phyloP scores from a whole-genome alignment of 2,113 vertebrate species.

The Crotalus viridis region DNA sequence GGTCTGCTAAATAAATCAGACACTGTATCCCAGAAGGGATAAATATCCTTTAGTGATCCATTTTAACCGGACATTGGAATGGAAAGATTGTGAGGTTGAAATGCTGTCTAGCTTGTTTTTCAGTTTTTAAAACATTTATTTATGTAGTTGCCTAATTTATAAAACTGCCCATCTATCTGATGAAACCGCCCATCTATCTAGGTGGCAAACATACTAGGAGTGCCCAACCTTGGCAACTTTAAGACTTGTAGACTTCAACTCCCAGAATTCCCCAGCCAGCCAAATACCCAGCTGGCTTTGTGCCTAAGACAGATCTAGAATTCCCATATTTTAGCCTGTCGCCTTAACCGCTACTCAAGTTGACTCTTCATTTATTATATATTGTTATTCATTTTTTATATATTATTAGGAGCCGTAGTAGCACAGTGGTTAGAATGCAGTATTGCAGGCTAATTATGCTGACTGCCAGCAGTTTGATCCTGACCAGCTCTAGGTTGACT shows the following conservation, averaged over 20 bases:
- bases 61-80: accelerated
- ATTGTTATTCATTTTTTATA: not conserved
- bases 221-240: not conserved
- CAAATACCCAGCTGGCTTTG: not conserved
- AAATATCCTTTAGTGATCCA: accelerated
- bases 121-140: not conserved
- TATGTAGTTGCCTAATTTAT: not conserved
- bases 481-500: too few relatives aligned
- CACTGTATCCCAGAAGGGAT: not conserved
- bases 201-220: not conserved
- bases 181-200: not conserved
- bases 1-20: slow-evolving; percentile 23
- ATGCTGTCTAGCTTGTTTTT: not conserved
- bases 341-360: not conserved
- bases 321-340: not conserved
- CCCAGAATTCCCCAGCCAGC: not conserved
- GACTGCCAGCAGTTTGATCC: too few relatives aligned
- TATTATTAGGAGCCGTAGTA: not conserved
- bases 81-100: not conserved
- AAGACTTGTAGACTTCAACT: not conserved
- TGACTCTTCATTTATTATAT: not conserved
- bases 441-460: too few relatives aligned
- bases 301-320: not conserved
- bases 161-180: not conserved
- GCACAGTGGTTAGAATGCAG: too few relatives aligned